Evolutionary conservation across 2,888 invertebrate genomes (phyloP), one percentile per base, ranked within the genome.

Genomic region (Nomada fucata): DNA sequence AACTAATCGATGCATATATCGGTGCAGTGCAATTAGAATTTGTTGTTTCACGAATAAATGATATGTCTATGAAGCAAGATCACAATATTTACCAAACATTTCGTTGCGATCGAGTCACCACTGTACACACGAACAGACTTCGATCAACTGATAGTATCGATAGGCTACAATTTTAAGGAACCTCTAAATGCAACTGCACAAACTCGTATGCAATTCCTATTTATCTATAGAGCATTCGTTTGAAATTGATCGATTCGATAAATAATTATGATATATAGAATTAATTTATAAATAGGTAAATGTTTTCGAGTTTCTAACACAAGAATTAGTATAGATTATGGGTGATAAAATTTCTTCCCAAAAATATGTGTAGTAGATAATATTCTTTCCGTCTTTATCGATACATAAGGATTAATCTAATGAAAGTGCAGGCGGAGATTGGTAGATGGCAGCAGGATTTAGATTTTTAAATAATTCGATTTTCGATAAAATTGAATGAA

Each of bases 21-120:
- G 44, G 52, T 3, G 29, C 52, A 61, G 57, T 23, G 10, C 23
- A 57, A 60, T 36, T 15, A 10, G 52, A 10, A 42, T 10, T 36
- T 1, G n/a, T 18, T 23, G 29, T 60, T 57, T 64, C 2, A 4
- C 20, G 10, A 42, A 53, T 29, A 10, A 26, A 55, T 52, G 26
- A 18, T 23, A 42, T 23, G 11, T 29, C 47, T 42, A 36, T 9
- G 18, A 1, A 9, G 29, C 15, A 18, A 81, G 72, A 68, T 77
- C 42, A 44, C 2, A 63, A 50, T 57, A 83, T 73, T 87, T 77
- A 87, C 87, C 82, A 26, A 86, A 85, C 88, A 86, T 87, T 67
- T 85, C 68, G 53, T 78, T 75, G 15, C n/a, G n/a, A 65, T 47
- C 18, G 29, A 70, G 44, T 3, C 44, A 53, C 60, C 3, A 69